phyloP scores from a whole-genome alignment of 2,888 invertebrate genomes.

The Cistogaster globosa region DNA sequence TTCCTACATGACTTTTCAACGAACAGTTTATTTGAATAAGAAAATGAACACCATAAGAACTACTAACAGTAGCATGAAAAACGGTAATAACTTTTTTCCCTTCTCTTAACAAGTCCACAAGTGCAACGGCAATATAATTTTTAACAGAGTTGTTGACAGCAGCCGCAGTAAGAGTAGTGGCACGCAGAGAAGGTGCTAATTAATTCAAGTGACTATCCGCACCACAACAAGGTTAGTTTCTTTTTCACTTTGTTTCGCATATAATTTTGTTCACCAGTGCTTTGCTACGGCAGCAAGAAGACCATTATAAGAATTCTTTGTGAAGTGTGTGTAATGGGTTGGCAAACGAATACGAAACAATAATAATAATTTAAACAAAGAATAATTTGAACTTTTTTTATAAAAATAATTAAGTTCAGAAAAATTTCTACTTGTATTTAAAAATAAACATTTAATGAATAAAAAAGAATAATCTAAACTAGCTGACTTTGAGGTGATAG shows the following conservation, averaged over 20 bases:
- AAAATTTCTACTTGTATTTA: too few species aligned
- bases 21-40: background rate
- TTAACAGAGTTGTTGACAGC: background rate
- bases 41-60: background rate
- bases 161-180: background rate
- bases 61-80: background rate
- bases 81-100: background rate
- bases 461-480: too few species aligned
- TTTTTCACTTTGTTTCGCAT: background rate
- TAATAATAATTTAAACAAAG: too few species aligned
- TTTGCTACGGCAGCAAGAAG: background rate
- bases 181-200: background rate
- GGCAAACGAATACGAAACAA: too few species aligned
- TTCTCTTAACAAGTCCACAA: background rate
- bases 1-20: background rate
- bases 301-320: background rate
- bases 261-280: background rate
- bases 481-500: too few species aligned
- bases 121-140: background rate
- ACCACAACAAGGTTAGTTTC: slow-evolving; percentile 20
- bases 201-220: slow-evolving; percentile 31
- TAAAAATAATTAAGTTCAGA: too few species aligned
- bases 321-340: too few species aligned
- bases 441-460: too few species aligned
- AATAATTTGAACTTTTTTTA: too few species aligned